Evolutionary conservation across 2,888 invertebrate species (phyloP).

Genomic region (Drosophila multiciliata): DNA sequence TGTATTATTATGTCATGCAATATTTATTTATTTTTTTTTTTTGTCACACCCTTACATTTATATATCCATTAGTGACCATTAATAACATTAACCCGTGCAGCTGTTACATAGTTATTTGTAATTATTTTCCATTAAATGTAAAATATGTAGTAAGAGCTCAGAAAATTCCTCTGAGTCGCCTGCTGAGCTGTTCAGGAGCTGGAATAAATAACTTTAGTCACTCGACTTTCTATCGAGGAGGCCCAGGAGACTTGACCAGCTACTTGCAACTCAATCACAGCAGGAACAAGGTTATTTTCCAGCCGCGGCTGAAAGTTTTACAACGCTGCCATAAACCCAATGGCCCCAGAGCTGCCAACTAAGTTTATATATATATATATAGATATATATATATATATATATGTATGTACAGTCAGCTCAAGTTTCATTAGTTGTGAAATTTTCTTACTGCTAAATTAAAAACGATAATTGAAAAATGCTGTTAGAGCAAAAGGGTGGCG

Average conservation of each 20-base stretch:
- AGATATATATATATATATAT: background rate
- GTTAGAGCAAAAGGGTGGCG: constrained; percentile 13
- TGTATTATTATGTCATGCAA: background rate
- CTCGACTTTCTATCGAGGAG: constrained; percentile 32
- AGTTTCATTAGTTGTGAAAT: constrained; percentile 79
- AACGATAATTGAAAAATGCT: constrained; percentile 80
- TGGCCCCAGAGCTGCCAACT: constrained; percentile 13
- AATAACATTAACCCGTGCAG: constrained; percentile 47
- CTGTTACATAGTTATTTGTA: constrained; percentile 61
- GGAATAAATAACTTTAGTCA: constrained; percentile 60
- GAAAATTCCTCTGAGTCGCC: constrained; percentile 40
- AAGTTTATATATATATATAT: background rate
- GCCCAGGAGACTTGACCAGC: constrained; percentile 71
- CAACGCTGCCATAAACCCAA: constrained; percentile 54
- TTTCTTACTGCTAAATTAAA: constrained; percentile 78
- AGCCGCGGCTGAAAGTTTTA: constrained; percentile 66
- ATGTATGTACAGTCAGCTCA: constrained; percentile 34
- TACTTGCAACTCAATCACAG: constrained; percentile 73
- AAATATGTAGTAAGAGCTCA: constrained; percentile 4
- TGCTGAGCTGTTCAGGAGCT: constrained; percentile 41
- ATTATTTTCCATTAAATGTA: constrained; percentile 78
- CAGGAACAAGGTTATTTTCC: constrained; percentile 70
- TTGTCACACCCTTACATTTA: constrained; percentile 12
- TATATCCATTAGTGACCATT: constrained; percentile 70
- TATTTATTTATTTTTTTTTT: background rate